Base-by-base conservation (phyloP, 2,797 vertebrate genomes). In the Micromesistius poutassou region DNA sequence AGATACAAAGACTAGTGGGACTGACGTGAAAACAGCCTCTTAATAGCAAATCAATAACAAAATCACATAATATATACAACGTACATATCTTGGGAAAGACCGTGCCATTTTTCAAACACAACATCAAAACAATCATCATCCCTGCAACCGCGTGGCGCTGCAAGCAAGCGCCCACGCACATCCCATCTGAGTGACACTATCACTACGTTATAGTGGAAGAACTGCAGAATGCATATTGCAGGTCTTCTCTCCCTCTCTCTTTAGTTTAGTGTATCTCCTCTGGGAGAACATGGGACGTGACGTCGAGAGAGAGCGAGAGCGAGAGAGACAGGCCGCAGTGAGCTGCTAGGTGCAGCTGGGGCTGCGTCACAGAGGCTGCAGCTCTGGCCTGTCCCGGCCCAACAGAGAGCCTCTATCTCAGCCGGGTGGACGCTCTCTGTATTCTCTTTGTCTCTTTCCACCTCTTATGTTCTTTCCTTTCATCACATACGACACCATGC, bases 351-450 rank as follows among this genome's bases (percentile, higher is more conserved):
- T 84, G 78, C 87, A 81, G 83, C 79, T 77, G 71, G 84, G 91
- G 89, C 91, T 91, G 89, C 89, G 91, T 93, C 93, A 93, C 88
- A 91, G 75, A 84, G 84, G 87, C 90, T 90, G 87, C 88, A 84
- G 84, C 70, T 30, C 78, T 78, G 82, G 78, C 77, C 74, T 78
- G 31, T 84, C 71, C 81, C 83, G 68, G 81, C 88, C 81, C 81
- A 71, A 80, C 80, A 81, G 87, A 83, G 78, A 87, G 84, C 80
- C 77, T 91, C 81, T 82, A 46, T 78, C 84, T 84, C 80, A 86
- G 87, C 30, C 71, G 2, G 1, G 78, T 81, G 33, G 81, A 46
- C 75, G 40, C 66, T 7, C 73, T 28, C 78, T 31, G 40, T 36
- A 46, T 36, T 28, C 50, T 40, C 38, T 62, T 78, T 68, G 74